Evolutionary conservation across 1,140 invertebrate species (phyloP).

Genomic region (Aphaenogaster rudis): DNA sequence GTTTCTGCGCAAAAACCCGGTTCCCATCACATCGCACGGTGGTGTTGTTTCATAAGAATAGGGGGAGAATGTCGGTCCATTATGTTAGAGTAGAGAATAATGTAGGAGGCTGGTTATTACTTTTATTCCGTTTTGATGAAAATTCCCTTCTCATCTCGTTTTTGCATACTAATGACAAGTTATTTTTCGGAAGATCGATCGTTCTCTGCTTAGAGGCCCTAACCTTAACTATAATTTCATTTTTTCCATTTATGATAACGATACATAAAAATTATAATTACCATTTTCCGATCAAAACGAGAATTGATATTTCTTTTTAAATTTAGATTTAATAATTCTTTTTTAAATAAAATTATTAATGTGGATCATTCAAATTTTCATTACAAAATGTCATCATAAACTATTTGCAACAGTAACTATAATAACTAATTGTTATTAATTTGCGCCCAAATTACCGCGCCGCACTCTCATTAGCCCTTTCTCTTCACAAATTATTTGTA

Average conservation of each 20-base stretch:
- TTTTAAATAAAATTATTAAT: slow-evolving; percentile 1
- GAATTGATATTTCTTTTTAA: neutral
- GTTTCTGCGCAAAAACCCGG: slow-evolving; percentile 27
- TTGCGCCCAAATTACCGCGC: too few species aligned
- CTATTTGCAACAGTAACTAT: neutral
- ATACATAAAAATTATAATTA: neutral
- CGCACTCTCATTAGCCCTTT: too few species aligned
- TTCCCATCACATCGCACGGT: neutral
- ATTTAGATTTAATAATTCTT: slow-evolving; percentile 5
- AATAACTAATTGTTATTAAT: too few species aligned
- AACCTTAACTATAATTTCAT: neutral
- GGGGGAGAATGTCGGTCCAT: neutral
- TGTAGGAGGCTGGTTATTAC: slow-evolving; percentile 16
- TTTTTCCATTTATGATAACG: neutral
- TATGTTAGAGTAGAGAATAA: slow-evolving; percentile 39
- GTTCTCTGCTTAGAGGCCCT: neutral
- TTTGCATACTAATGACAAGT: neutral
- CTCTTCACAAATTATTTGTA: too few species aligned
- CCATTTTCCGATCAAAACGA: neutral
- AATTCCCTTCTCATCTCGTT: neutral
- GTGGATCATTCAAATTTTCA: neutral
- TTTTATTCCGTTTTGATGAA: slow-evolving; percentile 33
- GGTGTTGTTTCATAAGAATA: slow-evolving; percentile 19
- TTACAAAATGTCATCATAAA: neutral
- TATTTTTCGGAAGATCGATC: slow-evolving; percentile 17